These are phyloP conservation scores for Petroica traversi DNA, from an alignment of 2,113 vertebrate genomes.

Conservation along the genomic window DNA sequence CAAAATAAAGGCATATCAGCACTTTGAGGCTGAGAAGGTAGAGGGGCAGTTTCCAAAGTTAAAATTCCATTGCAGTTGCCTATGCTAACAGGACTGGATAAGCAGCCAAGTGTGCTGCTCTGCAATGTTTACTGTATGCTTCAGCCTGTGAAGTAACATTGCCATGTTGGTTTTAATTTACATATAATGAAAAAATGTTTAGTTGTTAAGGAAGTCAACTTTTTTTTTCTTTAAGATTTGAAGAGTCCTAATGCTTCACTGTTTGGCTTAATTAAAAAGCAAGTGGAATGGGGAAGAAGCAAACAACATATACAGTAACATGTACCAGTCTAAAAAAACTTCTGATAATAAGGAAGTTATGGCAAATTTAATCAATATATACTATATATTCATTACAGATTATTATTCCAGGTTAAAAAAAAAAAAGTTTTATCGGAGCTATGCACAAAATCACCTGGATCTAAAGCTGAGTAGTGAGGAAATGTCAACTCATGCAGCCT, in stretches of 20 bases:
- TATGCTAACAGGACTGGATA: not conserved
- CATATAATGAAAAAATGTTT: not conserved
- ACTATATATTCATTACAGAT: not conserved
- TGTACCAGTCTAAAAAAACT: not conserved
- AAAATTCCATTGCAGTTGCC: not conserved
- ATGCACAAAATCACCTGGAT: not conserved
- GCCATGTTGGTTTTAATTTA: not conserved
- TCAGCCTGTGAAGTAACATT: not conserved
- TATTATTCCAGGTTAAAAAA: not conserved
- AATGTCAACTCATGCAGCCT: not conserved
- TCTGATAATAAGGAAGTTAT: not conserved
- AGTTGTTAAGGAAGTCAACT: not conserved
- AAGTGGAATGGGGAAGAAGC: not conserved
- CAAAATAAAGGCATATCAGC: not conserved
- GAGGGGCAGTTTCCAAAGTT: not conserved
- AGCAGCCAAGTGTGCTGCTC: not conserved
- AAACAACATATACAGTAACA: not conserved
- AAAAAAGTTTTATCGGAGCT: not conserved
- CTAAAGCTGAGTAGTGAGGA: not conserved
- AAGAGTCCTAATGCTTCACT: not conserved
- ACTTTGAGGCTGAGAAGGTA: not conserved
- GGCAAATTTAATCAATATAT: not conserved
- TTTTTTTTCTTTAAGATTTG: not conserved
- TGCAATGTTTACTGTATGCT: not conserved
- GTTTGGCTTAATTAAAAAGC: not conserved